Percentiles rank a stretch among this genome's conserved stretches.
Evolutionary conservation across 2,113 vertebrate species (phyloP).

Genomic region (Micronisus gabar): DNA sequence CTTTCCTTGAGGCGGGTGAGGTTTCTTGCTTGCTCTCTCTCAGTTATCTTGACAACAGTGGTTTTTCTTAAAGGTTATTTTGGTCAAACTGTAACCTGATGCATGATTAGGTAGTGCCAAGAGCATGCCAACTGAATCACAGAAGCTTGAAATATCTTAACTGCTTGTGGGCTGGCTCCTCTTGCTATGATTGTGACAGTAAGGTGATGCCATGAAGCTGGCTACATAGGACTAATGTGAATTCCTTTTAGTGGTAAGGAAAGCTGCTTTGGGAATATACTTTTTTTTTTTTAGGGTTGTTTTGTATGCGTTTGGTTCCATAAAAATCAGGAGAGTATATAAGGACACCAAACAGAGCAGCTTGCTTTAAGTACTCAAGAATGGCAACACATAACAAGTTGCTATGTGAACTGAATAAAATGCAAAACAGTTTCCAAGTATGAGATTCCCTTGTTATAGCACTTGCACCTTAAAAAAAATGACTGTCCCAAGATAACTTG

Average conservation of each 20-base stretch:
- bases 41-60: not conserved
- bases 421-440: not conserved
- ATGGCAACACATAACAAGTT: not conserved
- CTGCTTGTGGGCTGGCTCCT: not conserved
- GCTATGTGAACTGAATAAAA: slow-evolving; percentile 1
- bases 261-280: not conserved
- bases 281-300: not conserved
- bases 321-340: not conserved
- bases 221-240: not conserved
- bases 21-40: not conserved
- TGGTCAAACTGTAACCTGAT: slow-evolving; percentile 47
- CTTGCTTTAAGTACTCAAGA: not conserved
- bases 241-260: not conserved
- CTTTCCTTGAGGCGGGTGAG: not conserved
- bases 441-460: not conserved
- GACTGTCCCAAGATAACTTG: not conserved
- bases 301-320: not conserved
- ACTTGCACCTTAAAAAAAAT: not conserved
- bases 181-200: not conserved
- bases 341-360: not conserved
- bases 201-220: not conserved
- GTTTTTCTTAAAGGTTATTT: not conserved
- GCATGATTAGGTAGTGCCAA: not conserved
- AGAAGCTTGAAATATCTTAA: not conserved
- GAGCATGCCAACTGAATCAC: not conserved